These are phyloP conservation scores for Sphaeramia orbicularis DNA, from an alignment of 2,797 vertebrate genomes.

Conservation along the genomic window DNA sequence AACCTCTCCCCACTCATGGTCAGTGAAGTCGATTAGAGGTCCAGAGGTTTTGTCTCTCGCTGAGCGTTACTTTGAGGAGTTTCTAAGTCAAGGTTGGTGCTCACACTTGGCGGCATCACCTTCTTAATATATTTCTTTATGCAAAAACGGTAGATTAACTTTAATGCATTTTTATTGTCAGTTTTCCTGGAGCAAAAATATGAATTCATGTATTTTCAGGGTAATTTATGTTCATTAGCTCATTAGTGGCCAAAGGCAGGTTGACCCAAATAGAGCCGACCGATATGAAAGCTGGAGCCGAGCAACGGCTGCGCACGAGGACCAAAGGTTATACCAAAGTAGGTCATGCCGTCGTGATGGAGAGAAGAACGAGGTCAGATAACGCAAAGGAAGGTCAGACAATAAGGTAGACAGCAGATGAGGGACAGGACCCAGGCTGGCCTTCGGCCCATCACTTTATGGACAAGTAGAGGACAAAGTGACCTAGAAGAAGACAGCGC, in stretches of 20 bases:
- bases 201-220: conserved; percentile 28
- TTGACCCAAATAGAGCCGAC: conserved; percentile 66
- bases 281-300: conserved; percentile 43
- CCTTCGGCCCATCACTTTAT: conserved; percentile 51
- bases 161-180: conserved; percentile 12
- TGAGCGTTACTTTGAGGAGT: conserved; percentile 62
- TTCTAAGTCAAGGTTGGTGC: conserved; percentile 60
- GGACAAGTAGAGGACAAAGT: conserved; percentile 56
- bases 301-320: conserved; percentile 45
- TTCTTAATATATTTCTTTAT: neutral
- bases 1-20: conserved; percentile 49
- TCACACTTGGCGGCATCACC: neutral
- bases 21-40: conserved; percentile 68
- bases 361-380: conserved; percentile 53
- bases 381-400: conserved; percentile 54
- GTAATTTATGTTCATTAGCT: conserved; percentile 58
- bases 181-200: conserved; percentile 18
- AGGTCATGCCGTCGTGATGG: conserved; percentile 59
- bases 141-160: neutral
- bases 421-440: conserved; percentile 38
- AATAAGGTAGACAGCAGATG: conserved; percentile 57
- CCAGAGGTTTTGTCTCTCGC: conserved; percentile 50
- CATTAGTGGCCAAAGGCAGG: conserved; percentile 56
- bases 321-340: conserved; percentile 69
- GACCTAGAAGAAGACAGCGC: conserved; percentile 53